Evolutionary conservation across 2,113 vertebrate species (phyloP).

Genomic region (Nesoenas mayeri): DNA sequence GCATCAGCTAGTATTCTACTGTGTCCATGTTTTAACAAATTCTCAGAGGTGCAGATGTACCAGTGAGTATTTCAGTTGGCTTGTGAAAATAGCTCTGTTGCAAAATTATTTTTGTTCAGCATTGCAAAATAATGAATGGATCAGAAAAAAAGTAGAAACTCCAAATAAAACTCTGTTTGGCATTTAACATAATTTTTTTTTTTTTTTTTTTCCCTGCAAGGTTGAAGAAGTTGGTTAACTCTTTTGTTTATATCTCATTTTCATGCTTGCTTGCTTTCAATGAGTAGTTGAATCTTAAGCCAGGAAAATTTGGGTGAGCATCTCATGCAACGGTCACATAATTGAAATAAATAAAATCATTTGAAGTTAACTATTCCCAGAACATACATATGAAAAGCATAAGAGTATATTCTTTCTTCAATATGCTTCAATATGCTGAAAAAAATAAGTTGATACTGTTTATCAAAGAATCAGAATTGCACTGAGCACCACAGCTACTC

Average conservation of each 20-base stretch:
- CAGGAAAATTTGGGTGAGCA: background rate
- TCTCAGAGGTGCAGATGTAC: background rate
- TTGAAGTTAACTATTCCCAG: background rate
- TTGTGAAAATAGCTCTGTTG: background rate
- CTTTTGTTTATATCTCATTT: background rate
- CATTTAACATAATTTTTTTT: background rate
- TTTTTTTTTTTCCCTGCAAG: background rate
- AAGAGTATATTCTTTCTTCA: background rate
- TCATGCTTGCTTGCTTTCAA: background rate
- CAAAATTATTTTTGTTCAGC: conserved; percentile 9
- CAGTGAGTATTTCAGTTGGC: background rate
- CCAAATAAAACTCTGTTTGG: background rate
- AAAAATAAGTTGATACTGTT: background rate
- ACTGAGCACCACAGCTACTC: background rate
- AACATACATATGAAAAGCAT: background rate
- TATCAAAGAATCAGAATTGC: background rate
- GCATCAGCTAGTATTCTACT: background rate
- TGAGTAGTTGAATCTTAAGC: background rate
- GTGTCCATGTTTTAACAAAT: background rate
- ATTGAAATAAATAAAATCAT: background rate
- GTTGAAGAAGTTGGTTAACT: background rate
- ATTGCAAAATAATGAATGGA: conserved; percentile 8
- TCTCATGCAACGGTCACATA: background rate
- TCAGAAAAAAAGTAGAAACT: background rate
- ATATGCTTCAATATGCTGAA: background rate